A percentile compares a stretch with the other conserved stretches of the same genome.
Evolutionary conservation across 2,888 invertebrate species (phyloP).

Genomic region (Athrips mouffetella): DNA sequence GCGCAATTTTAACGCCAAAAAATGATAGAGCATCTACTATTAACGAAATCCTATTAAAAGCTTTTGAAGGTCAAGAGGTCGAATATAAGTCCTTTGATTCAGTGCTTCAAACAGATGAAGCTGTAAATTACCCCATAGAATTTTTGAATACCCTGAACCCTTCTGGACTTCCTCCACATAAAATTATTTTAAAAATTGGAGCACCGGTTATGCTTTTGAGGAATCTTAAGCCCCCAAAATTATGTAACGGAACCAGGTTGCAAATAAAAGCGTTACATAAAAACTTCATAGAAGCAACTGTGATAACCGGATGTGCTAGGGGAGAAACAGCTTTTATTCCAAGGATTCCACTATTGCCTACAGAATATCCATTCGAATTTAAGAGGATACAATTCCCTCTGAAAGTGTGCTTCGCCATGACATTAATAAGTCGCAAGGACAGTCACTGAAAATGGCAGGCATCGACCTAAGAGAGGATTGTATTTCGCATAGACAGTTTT

Average conservation of each 20-base stretch:
- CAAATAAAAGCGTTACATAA: conserved; percentile 23
- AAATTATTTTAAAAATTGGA: conserved; percentile 31
- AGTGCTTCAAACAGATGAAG: no score
- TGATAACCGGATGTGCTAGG: conserved; percentile 20
- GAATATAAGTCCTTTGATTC: conserved; percentile 33
- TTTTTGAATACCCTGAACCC: conserved; percentile 37
- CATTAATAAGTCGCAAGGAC: conserved; percentile 27
- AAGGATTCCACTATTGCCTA: conserved; percentile 26
- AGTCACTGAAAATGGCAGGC: conserved; percentile 17
- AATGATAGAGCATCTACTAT: conserved; percentile 29
- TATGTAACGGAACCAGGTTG: conserved; percentile 25
- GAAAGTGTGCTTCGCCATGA: conserved; percentile 23
- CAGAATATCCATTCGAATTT: conserved; percentile 21
- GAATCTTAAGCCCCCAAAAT: conserved; percentile 26
- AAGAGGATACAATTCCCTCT: conserved; percentile 25
- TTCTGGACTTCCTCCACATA: conserved; percentile 34
- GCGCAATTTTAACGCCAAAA: conserved; percentile 34
- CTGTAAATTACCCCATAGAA: conserved; percentile 35
- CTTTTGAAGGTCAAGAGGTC: conserved; percentile 29
- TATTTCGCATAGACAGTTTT: conserved; percentile 29
- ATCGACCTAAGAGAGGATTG: conserved; percentile 25
- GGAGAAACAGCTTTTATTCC: conserved; percentile 18
- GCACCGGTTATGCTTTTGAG: conserved; percentile 27
- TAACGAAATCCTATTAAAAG: conserved; percentile 27
- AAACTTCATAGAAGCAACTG: conserved; percentile 21